phyloP scores from a whole-genome alignment of 1,140 invertebrate species.

The Steinernema khuongi region DNA sequence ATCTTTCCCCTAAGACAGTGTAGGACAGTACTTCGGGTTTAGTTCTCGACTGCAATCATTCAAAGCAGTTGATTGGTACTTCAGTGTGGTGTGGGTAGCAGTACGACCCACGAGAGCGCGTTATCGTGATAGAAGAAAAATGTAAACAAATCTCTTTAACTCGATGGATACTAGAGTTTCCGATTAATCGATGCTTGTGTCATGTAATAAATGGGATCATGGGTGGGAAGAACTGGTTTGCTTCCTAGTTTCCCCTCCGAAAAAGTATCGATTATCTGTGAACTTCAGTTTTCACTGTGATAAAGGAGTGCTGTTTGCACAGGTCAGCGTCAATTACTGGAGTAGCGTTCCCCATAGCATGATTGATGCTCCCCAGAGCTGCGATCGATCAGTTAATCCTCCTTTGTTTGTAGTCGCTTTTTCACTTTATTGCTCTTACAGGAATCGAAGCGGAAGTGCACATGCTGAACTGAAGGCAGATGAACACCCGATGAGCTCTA shows the following conservation, averaged over 20 bases:
- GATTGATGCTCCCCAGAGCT: no score
- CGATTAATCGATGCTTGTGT: no score
- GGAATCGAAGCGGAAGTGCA: background rate
- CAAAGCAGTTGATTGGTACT: background rate
- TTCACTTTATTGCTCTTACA: background rate
- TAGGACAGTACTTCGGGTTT: background rate
- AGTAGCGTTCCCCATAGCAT: no score
- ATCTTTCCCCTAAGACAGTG: background rate
- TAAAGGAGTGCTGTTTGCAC: no score
- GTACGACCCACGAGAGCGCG: background rate
- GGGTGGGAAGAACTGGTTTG: no score
- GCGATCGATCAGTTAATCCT: no score
- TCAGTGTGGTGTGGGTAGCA: background rate
- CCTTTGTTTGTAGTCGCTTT: background rate
- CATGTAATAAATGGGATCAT: no score
- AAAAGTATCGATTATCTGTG: no score
- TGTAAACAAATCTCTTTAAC: constrained; percentile 2
- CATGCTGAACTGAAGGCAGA: background rate
- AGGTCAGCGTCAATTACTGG: no score
- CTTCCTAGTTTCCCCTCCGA: no score
- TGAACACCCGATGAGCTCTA: background rate
- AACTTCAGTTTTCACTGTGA: no score
- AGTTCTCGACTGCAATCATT: background rate
- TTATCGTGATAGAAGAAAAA: background rate
- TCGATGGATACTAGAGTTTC: no score